Evolutionary conservation across 2,797 vertebrate genomes (phyloP).

Genomic region (Myotis pilosus): DNA sequence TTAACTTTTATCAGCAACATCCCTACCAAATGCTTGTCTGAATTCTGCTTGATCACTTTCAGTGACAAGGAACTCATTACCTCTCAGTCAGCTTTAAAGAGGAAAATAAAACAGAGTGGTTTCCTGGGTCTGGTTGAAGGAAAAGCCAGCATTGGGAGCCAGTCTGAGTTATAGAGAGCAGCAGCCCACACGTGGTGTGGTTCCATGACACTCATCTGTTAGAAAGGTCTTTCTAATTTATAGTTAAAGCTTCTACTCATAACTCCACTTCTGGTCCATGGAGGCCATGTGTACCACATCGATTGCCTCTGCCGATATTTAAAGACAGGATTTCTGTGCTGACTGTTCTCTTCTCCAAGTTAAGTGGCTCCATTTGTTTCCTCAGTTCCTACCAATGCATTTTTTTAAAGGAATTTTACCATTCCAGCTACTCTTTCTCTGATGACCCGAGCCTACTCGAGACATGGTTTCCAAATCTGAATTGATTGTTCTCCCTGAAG

Average conservation of each 20-base stretch:
- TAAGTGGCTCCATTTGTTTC: not conserved
- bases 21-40: not conserved
- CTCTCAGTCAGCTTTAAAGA: not conserved
- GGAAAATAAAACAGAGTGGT: constrained; percentile 16
- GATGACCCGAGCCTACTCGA: not conserved
- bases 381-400: not conserved
- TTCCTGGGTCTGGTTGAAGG: not conserved
- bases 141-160: not conserved
- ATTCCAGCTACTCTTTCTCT: not conserved
- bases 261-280: not conserved
- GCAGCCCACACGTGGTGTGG: not conserved
- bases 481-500: not conserved
- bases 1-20: not conserved
- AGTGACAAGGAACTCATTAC: not conserved
- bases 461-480: not conserved
- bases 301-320: not conserved
- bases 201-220: not conserved
- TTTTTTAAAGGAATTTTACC: not conserved
- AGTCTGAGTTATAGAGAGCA: not conserved
- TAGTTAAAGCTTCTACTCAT: not conserved
- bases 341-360: not conserved
- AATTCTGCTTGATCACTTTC: constrained; percentile 4
- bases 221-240: not conserved
- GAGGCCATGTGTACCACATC: not conserved
- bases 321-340: not conserved